Conservation (phyloP, 2,888 invertebrate species). For the Apamea sordens region DNA sequence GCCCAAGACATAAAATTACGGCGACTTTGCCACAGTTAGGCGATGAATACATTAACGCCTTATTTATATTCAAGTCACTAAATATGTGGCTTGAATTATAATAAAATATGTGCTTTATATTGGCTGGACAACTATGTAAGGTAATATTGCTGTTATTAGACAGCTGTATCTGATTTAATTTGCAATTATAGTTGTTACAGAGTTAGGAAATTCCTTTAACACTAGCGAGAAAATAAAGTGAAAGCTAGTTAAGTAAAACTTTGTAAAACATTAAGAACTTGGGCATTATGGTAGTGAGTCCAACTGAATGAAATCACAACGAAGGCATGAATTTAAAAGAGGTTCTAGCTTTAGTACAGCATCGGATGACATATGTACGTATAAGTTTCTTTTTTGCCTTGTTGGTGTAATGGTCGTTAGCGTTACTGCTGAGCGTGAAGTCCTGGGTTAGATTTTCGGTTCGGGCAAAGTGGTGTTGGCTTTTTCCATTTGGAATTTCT, state of each 20-base stretch:
- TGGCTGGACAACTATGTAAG: slow-evolving; percentile 32
- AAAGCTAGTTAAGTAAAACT: slow-evolving; percentile 10
- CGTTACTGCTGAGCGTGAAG: too few species aligned
- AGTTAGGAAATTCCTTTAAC: slow-evolving; percentile 42
- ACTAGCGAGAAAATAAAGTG: slow-evolving; percentile 26
- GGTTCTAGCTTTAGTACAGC: too few species aligned
- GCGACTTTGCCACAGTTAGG: slow-evolving; percentile 41
- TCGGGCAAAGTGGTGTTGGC: too few species aligned
- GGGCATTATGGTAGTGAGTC: background rate
- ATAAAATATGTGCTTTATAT: slow-evolving; percentile 57
- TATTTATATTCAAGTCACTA: slow-evolving; percentile 50
- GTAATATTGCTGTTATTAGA: slow-evolving; percentile 44
- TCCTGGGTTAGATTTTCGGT: too few species aligned
- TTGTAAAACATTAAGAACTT: background rate
- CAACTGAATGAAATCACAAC: background rate
- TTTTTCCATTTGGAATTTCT: too few species aligned
- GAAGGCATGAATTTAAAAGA: background rate
- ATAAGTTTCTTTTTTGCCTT: too few species aligned
- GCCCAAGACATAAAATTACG: slow-evolving; percentile 56
- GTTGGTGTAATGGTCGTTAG: too few species aligned
- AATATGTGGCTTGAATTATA: slow-evolving; percentile 46
- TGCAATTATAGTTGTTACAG: slow-evolving; percentile 43
- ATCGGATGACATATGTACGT: background rate
- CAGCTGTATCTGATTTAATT: slow-evolving; percentile 46
- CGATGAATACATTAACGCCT: slow-evolving; percentile 53